phyloP scores from a whole-genome alignment of 2,797 vertebrate species.

The Petrocephalus sullivani region DNA sequence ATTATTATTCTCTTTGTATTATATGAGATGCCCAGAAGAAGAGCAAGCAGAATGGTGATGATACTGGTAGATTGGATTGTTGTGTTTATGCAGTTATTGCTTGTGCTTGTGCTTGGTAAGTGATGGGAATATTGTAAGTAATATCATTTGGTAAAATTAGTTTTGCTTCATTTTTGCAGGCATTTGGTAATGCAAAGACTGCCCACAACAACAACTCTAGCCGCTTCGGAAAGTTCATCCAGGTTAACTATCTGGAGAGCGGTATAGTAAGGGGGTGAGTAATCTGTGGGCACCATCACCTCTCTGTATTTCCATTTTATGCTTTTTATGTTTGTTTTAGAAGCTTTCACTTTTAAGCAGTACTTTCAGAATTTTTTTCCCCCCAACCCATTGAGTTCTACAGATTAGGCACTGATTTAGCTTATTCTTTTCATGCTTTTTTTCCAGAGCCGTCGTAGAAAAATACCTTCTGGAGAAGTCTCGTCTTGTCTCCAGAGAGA shows the following conservation, averaged over 20 bases:
- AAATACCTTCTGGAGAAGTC: conserved; percentile 98
- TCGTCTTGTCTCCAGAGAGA: conserved; percentile 90
- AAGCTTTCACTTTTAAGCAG: too few species aligned
- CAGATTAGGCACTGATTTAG: conserved; percentile 24
- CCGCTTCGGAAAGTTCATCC: conserved; percentile 97
- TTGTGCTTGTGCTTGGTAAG: background rate
- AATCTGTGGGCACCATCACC: background rate
- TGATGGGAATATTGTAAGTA: background rate
- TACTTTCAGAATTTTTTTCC: background rate
- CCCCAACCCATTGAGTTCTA: background rate
- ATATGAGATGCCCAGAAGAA: background rate
- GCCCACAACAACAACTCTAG: conserved; percentile 99
- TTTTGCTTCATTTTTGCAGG: conserved; percentile 55
- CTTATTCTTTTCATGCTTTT: conserved; percentile 24
- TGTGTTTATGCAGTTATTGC: background rate
- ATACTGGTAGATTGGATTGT: background rate
- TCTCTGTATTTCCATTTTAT: background rate
- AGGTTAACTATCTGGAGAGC: conserved; percentile 93
- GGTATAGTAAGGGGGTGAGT: conserved; percentile 92
- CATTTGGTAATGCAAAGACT: conserved; percentile 95
- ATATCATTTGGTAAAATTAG: background rate
- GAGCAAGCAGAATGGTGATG: background rate
- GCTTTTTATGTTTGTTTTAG: background rate
- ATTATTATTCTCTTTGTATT: background rate
- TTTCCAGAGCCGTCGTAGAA: conserved; percentile 85